Percentiles rank a stretch among this genome's conserved stretches.
These are phyloP conservation scores for Mirza zaza DNA, from an alignment of 2,113 vertebrate genomes.

Conservation along the genomic window DNA sequence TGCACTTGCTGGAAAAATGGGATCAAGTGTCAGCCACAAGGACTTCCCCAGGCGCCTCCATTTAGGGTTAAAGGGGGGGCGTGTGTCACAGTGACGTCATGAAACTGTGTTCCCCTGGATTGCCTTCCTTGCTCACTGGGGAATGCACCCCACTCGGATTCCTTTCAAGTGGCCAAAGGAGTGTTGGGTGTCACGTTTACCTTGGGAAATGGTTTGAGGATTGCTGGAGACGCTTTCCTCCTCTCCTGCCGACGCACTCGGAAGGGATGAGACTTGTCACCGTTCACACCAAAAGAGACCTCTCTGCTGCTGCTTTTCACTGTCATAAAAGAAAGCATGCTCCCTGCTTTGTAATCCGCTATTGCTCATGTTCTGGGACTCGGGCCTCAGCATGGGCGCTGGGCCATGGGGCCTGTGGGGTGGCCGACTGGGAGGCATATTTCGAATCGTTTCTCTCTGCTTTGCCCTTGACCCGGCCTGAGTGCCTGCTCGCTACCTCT, in stretches of 20 bases:
- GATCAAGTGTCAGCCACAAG: background rate
- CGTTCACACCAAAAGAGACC: background rate
- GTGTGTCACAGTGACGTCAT: background rate
- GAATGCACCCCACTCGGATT: background rate
- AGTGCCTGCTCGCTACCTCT: background rate
- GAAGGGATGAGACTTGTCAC: background rate
- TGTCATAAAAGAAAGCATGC: background rate
- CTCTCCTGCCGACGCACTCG: background rate
- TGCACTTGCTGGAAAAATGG: background rate
- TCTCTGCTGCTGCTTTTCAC: background rate
- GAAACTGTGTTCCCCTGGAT: background rate
- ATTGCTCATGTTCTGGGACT: background rate
- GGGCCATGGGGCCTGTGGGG: rapidly evolving
- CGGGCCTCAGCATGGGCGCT: rapidly evolving
- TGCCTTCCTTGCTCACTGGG: background rate
- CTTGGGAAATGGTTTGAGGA: background rate
- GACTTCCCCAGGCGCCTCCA: background rate
- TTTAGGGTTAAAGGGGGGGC: background rate
- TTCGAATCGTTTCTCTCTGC: background rate
- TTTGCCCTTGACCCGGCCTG: background rate
- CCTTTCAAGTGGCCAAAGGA: background rate
- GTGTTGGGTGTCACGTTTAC: background rate
- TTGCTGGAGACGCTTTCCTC: background rate
- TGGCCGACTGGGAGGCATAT: background rate
- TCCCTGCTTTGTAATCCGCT: too few species aligned